Percentiles rank a stretch among this genome's conserved stretches.
phyloP scores from a whole-genome alignment of 2,797 vertebrate genomes.

The Lerista edwardsae region DNA sequence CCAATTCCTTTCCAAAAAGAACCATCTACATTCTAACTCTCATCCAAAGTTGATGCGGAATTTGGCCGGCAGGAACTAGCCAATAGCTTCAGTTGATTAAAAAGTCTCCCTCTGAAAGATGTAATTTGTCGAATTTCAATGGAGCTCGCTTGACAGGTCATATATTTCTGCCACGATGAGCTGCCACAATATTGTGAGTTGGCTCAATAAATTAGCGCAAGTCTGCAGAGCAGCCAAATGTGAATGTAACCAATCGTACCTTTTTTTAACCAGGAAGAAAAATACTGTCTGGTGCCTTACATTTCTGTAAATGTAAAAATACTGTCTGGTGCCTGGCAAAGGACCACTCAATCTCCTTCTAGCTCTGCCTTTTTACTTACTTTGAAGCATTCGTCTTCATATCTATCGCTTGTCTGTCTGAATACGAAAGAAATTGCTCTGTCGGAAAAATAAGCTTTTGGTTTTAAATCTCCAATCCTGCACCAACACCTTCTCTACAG shows the following conservation, averaged over 20 bases:
- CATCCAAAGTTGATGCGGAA: slow-evolving; percentile 21
- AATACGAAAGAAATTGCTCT: neutral
- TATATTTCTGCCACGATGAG: neutral
- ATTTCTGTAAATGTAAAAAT: slow-evolving; percentile 17
- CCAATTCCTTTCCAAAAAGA: neutral
- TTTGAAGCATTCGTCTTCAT: neutral
- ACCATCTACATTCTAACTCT: neutral
- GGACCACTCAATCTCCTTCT: slow-evolving; percentile 53
- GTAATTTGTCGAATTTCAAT: neutral
- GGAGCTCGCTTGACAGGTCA: slow-evolving; percentile 18
- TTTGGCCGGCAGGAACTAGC: neutral
- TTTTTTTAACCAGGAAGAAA: slow-evolving; percentile 27
- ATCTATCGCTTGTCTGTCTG: neutral
- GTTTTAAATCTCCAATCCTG: neutral
- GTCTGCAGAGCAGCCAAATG: neutral
- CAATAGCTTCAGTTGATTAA: slow-evolving; percentile 31
- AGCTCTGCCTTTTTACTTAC: neutral
- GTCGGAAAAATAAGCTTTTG: fast-evolving
- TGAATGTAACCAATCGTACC: neutral
- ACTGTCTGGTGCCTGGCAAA: slow-evolving; percentile 45
- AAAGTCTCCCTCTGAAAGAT: slow-evolving; percentile 25
- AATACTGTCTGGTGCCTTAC: slow-evolving; percentile 52
- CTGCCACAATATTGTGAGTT: slow-evolving; percentile 10
- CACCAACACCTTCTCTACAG: neutral
- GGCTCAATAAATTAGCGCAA: slow-evolving; percentile 17